phyloP scores from a whole-genome alignment of 2,113 vertebrate species.

The Pluvialis apricaria region DNA sequence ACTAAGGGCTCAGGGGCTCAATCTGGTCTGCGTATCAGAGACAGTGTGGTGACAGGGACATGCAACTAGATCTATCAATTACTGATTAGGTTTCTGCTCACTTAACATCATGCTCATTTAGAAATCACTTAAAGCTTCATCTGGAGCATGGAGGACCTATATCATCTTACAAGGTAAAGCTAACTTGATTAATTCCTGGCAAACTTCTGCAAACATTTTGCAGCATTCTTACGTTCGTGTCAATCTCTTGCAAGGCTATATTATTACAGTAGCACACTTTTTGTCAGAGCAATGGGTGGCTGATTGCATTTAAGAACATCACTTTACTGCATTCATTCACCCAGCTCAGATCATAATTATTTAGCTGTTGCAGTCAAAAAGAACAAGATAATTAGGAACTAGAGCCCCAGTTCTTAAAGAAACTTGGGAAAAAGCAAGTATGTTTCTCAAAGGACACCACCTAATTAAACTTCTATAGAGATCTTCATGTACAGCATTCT shows the following conservation, averaged over 20 bases:
- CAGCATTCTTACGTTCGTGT: background rate
- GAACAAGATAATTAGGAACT: background rate
- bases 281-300: background rate
- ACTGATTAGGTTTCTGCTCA: background rate
- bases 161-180: background rate
- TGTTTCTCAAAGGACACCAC: background rate
- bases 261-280: background rate
- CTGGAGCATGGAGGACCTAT: background rate
- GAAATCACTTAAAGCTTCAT: constrained; percentile 7
- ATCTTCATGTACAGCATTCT: background rate
- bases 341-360: background rate
- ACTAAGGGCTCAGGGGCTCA: background rate
- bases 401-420: background rate
- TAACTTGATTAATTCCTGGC: background rate
- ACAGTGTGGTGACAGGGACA: background rate
- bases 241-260: background rate
- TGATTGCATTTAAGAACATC: background rate
- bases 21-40: fast-evolving
- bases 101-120: background rate
- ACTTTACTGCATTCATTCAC: background rate
- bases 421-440: background rate
- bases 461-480: constrained; percentile 15
- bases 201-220: background rate
- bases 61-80: background rate
- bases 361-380: background rate